These are phyloP conservation scores for Ochropleura leucogaster DNA, from an alignment of 2,888 invertebrate species.

Conservation along the genomic window DNA sequence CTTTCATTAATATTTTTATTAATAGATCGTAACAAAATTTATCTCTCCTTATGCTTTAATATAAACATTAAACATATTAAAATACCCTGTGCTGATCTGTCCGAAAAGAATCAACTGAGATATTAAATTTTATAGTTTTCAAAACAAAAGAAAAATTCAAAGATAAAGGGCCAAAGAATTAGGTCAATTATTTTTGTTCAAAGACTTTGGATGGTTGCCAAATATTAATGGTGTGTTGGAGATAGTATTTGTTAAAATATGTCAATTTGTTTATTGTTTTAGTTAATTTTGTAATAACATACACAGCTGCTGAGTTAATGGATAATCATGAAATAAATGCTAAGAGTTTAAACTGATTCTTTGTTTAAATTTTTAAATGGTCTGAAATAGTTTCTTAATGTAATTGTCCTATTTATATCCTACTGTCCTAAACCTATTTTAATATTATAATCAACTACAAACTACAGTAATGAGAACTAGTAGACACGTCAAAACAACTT, in stretches of 20 bases:
- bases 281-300: constrained; percentile 16
- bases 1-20: constrained; percentile 34
- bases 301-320: constrained; percentile 5
- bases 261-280: constrained; percentile 44
- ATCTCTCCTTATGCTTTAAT: constrained; percentile 11
- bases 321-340: not conserved
- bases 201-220: constrained; percentile 46
- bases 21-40: constrained; percentile 14
- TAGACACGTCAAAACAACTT: no score
- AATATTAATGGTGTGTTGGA: constrained; percentile 22
- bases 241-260: constrained; percentile 36
- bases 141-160: constrained; percentile 33
- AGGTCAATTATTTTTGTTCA: constrained; percentile 51
- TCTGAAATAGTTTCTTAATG: not conserved
- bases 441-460: no score
- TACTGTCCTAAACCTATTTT: no score
- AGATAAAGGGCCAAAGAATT: constrained; percentile 35
- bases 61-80: constrained; percentile 22
- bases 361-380: not conserved
- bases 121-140: constrained; percentile 1
- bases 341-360: not conserved
- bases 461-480: no score
- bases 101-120: not conserved
- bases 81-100: constrained; percentile 4
- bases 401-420: no score